Base-by-base conservation (phyloP, 2,113 vertebrate species). In the Tragulus kanchil region DNA sequence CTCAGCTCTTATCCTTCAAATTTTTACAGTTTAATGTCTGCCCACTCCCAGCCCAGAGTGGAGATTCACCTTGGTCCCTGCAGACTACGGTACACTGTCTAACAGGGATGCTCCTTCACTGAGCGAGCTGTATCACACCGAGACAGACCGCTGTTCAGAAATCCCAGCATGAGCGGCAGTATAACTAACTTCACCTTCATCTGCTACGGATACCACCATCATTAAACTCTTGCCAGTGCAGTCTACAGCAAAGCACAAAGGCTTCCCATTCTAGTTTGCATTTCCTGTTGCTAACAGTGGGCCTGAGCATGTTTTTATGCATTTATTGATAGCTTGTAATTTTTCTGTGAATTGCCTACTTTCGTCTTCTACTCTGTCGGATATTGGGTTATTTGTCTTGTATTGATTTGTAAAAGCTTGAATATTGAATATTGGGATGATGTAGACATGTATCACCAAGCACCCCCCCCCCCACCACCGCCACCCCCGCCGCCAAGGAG, bases 401-500 rank as follows among this genome's bases (percentile, higher is more conserved):
- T 26, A 73, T 13, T 62, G 48, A 81, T 69, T 69, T 93, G 31
- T 77, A 45, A 85, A 83, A 65, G 1, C 19, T 50, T 36, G 21
- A 56, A 75, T 45, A 31, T 13, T 31, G n/a, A 56, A 17, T 56
- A 59, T 31, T n/a, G n/a, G 42, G 15, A 31, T 69, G 15, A 10
- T 13, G 15, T 8, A 23, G 58, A 67, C 25, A 42, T 62, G 1
- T 3, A 4, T 13, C n/a, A 2, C 5, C 10, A 56, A 67, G n/a
- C 13, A 54, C 52, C 52, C 14, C 61, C 42, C 1, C n/a, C n/a
- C n/a, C n/a, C n/a, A n/a, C n/a, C n/a, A n/a, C n/a, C 1, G 0
- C 73, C 73, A 10, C 8, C 13, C 14, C 3, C 17, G 36, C 15
- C 9, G 78, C 67, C 8, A 56, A 75, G 62, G 82, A 88, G 61